Evolutionary conservation across 2,113 vertebrate genomes (phyloP), one percentile per base, ranked within the genome.

Genomic region (Mesocricetus auratus): DNA sequence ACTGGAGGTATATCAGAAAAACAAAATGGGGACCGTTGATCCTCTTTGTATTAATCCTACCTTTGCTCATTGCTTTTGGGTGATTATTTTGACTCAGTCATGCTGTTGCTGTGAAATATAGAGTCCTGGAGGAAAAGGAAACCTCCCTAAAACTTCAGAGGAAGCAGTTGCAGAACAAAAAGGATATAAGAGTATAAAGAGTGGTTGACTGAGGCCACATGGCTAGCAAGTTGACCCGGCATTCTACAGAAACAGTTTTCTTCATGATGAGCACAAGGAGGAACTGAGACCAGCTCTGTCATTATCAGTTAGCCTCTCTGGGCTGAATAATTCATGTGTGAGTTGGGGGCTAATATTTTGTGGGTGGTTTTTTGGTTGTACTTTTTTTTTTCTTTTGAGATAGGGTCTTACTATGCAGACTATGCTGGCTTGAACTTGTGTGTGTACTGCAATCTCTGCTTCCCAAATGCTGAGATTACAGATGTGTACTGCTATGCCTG

Each of bases 31-130:
- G 68, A 69, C 71, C 69, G 90, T 88, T 39, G 82, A 26, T 78
- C 12, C n/a, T 85, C 93, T 92, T 92, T 33, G 62, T 22, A 64
- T 21, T 39, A 78, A n/a, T 74, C 11, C 26, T 93, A 45, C 3
- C 42, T 85, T 62, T 74, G 1, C 90, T 90, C 77, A 8, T 73
- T 90, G n/a, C 24, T 83, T 95, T 91, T 93, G 77, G 17, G 11
- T 85, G 50, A 89, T 74, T 94, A 42, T 96, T 53, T 78, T 93
- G 42, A 74, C 7, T 64, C 22, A 42, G 71, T 68, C 60, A 47
- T 33, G n/a, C 21, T 71, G 71, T 77, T 56, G 12, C 69, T 78
- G 19, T 86, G 77, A 73, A 75, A 81, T 42, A 19, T 3, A 58
- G 42, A 36, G 60, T 71, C 42, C 47, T 91, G 22, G 45, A 45